These are phyloP conservation scores for Pipistrellus kuhlii DNA, from an alignment of 2,797 vertebrate species.

Conservation along the genomic window DNA sequence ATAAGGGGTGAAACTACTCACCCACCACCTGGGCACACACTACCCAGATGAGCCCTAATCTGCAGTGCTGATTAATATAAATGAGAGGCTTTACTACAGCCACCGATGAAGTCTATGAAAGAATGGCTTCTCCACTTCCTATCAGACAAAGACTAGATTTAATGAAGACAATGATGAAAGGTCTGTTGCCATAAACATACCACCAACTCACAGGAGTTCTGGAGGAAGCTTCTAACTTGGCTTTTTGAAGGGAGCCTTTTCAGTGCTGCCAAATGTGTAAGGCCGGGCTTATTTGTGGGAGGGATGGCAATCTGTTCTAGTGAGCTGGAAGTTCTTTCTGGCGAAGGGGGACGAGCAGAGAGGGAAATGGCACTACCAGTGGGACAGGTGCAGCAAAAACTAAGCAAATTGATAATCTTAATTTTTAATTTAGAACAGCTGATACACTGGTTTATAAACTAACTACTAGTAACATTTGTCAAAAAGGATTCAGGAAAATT, in stretches of 20 bases:
- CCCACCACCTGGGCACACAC: slow-evolving; percentile 75
- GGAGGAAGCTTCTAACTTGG: slow-evolving; percentile 60
- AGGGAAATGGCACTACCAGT: slow-evolving; percentile 73
- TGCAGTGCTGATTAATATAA: slow-evolving; percentile 77
- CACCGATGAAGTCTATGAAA: slow-evolving; percentile 29
- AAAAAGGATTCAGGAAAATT: slow-evolving; percentile 66
- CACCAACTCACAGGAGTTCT: slow-evolving; percentile 62
- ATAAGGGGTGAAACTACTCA: slow-evolving; percentile 53
- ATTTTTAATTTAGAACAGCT: slow-evolving; percentile 83
- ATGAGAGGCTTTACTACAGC: slow-evolving; percentile 67
- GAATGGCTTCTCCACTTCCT: slow-evolving; percentile 48
- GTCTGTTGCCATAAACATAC: slow-evolving; percentile 54
- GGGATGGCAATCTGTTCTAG: slow-evolving; percentile 80
- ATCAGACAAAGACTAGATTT: slow-evolving; percentile 52
- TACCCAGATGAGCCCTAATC: slow-evolving; percentile 77
- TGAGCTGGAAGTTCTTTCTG: slow-evolving; percentile 79
- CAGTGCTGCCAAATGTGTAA: slow-evolving; percentile 73
- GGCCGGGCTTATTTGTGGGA: slow-evolving; percentile 75
- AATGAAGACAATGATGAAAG: slow-evolving; percentile 76
- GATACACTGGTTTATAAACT: slow-evolving; percentile 76
- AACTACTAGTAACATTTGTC: slow-evolving; percentile 71
- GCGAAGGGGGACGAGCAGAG: slow-evolving; percentile 59
- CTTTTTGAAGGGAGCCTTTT: slow-evolving; percentile 69
- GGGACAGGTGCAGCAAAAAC: slow-evolving; percentile 82
- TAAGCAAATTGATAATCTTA: slow-evolving; percentile 81